phyloP scores from a whole-genome alignment of 1,140 invertebrate species.

The Colletes latitarsis region DNA sequence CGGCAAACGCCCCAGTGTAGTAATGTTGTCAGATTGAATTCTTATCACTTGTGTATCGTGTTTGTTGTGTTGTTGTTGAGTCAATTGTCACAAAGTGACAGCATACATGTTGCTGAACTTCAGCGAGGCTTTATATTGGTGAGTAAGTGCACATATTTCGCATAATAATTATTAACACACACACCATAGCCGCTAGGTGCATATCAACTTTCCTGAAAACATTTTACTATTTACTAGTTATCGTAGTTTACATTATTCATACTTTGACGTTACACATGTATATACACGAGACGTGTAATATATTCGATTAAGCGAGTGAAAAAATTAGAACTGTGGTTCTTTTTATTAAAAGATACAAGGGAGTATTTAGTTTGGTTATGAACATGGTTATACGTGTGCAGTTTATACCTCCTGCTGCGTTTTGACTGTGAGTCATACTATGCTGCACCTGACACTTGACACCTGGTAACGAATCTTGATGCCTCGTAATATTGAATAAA shows the following conservation, averaged over 20 bases:
- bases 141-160: slow-evolving; percentile 32
- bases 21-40: slow-evolving; percentile 32
- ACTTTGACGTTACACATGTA: background rate
- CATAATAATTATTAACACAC: background rate
- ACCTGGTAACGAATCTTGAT: slow-evolving; percentile 35
- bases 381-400: slow-evolving; percentile 18
- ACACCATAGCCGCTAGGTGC: slow-evolving; percentile 39
- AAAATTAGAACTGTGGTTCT: background rate
- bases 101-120: background rate
- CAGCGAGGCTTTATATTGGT: slow-evolving; percentile 26
- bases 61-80: slow-evolving; percentile 31
- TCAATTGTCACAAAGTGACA: slow-evolving; percentile 6
- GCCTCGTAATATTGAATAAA: background rate
- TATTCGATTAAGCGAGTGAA: background rate
- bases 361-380: slow-evolving; percentile 41
- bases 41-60: slow-evolving; percentile 18
- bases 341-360: background rate
- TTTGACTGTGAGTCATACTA: slow-evolving; percentile 55
- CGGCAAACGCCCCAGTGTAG: slow-evolving; percentile 73
- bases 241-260: slow-evolving; percentile 8
- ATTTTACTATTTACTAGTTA: slow-evolving; percentile 23
- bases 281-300: background rate
- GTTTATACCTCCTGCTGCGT: slow-evolving; percentile 34
- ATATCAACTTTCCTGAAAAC: slow-evolving; percentile 42
- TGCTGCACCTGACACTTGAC: slow-evolving; percentile 49